Base-by-base conservation (phyloP, 2,113 vertebrate species). In the Lasiurus cinereus region DNA sequence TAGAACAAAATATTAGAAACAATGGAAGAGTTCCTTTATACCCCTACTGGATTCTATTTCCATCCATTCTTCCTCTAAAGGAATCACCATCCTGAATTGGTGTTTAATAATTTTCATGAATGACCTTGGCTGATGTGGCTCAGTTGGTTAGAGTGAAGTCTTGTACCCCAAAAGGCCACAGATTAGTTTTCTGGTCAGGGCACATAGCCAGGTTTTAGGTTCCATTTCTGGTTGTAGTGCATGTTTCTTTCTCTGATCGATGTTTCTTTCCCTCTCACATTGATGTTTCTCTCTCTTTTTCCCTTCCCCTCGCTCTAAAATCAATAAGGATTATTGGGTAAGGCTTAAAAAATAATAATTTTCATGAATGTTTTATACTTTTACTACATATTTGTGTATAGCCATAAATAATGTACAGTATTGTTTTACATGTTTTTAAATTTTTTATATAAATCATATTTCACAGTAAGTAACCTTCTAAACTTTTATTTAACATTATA, bases 1-100 rank as follows among this genome's bases (percentile, higher is more conserved):
- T 80, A 95, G 46, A 88, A 59, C 29, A 83, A 82, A 93, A 22
- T 77, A 33, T 87, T 88, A 92, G n/a, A 78, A 77, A 82, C 12
- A 67, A 24, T 69, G 43, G 36, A 82, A 74, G 69, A 7, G 14
- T 27, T 85, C 29, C 12, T 88, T 79, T 79, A 69, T 83, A 43
- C 43, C 15, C 50, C 2, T 85, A 16, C 16, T 94, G 3, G 16
- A 64, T 96, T 73, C 52, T 72, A 5, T 74, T 87, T 82, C 14
- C 6, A 31, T 66, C 50, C 31, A 52, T 90, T 86, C 62, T 39
- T 91, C 48, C 8, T 36, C 19, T 67, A 18, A 85, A 77, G 22
- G 70, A 87, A 62, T 22, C 18, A 21, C 69, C 54, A 59, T 83
- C 46, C 24, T 80, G 78, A 88, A 74, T 83, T 70, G 62, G 43